A percentile compares a stretch with the other conserved stretches of the same genome.
phyloP scores from a whole-genome alignment of 1,140 invertebrate genomes.

The Acyrthosiphon pisum region DNA sequence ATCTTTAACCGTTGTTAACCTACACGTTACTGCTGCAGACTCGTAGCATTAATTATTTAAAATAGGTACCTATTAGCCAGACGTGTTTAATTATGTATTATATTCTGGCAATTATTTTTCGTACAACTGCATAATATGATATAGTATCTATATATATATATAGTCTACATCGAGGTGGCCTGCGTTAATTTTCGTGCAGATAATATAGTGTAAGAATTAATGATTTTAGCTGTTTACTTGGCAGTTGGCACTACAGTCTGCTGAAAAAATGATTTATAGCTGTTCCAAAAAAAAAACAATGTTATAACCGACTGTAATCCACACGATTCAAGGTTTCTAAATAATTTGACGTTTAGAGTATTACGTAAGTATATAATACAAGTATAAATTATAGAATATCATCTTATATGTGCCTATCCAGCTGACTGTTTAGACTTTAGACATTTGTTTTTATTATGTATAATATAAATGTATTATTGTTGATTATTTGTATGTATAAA shows the following conservation, averaged over 20 bases:
- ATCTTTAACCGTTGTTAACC: too few relatives aligned
- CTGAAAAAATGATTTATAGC: too few relatives aligned
- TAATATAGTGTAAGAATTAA: too few relatives aligned
- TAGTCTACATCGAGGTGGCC: not conserved
- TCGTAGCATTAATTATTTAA: not conserved
- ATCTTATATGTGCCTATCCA: too few relatives aligned
- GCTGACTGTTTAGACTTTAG: not conserved
- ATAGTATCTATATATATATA: not conserved
- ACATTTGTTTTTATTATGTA: not conserved
- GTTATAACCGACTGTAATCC: too few relatives aligned
- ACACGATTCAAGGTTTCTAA: too few relatives aligned
- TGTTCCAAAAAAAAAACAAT: too few relatives aligned
- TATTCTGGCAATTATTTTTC: not conserved
- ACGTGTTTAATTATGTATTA: not conserved
- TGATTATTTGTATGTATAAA: not conserved
- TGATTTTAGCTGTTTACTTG: too few relatives aligned
- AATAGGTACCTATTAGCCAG: not conserved
- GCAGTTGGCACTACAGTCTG: too few relatives aligned
- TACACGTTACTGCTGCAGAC: not conserved
- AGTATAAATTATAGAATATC: not conserved
- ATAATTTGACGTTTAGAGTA: too few relatives aligned
- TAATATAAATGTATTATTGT: not conserved
- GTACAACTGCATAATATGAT: too few relatives aligned
- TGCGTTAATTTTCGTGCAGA: too few relatives aligned
- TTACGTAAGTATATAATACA: not conserved